Percentiles rank a stretch among this genome's conserved stretches.
Conservation (phyloP, 53 echinoderm and acorn worm genomes). For the Paracentrotus lividus region DNA sequence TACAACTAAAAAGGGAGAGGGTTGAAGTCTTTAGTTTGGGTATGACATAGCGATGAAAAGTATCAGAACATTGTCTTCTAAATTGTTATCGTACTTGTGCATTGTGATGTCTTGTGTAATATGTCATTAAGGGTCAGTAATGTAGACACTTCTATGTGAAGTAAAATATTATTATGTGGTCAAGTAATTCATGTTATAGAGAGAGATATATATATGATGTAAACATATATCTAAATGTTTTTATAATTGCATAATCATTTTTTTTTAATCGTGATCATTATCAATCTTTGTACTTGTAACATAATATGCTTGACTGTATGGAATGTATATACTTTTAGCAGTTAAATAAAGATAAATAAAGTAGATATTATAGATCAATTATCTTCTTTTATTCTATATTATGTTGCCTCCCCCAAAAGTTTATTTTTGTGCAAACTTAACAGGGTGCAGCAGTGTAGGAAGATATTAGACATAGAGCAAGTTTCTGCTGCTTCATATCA, state of each 20-base stretch:
- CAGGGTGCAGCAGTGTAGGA: not conserved
- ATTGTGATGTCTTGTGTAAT: not conserved
- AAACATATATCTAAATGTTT: not conserved
- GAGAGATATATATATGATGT: constrained; percentile 30
- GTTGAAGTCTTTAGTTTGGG: too few relatives aligned
- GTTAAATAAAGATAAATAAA: not conserved
- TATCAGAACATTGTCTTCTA: not conserved
- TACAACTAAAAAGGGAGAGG: too few relatives aligned
- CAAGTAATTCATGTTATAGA: not conserved
- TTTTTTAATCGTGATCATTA: not conserved
- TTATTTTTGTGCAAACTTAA: not conserved
- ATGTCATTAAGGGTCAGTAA: not conserved
- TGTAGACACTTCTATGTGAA: not conserved
- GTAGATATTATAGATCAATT: not conserved
- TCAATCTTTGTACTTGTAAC: not conserved
- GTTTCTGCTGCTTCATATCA: not conserved
- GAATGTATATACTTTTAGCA: constrained; percentile 8
- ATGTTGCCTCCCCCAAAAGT: not conserved
- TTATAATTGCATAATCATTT: not conserved
- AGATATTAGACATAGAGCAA: too few relatives aligned
- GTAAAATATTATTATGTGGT: not conserved
- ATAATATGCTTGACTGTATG: not conserved
- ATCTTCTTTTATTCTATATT: not conserved
- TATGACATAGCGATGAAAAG: not conserved
- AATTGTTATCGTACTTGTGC: not conserved